phyloP scores from a whole-genome alignment of 2,888 invertebrate genomes.

The Apeira syringaria region DNA sequence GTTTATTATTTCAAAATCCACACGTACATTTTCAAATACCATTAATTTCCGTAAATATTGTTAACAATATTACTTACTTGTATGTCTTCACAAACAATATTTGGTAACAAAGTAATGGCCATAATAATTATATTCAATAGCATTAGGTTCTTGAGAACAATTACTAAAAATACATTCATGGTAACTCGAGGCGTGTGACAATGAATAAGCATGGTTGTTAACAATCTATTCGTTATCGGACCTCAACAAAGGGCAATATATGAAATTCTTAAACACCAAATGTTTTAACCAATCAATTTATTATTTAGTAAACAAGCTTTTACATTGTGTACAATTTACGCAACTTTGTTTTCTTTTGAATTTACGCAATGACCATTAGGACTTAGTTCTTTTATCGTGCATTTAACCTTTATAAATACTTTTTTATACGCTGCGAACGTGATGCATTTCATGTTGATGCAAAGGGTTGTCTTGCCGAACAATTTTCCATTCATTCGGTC shows the following conservation, averaged over 20 bases:
- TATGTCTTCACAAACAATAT: background rate
- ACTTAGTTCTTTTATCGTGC: constrained; percentile 57
- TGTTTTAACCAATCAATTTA: constrained; percentile 38
- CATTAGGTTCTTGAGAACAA: constrained; percentile 9
- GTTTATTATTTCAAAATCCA: no score
- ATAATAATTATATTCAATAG: constrained; percentile 2
- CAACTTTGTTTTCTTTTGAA: constrained; percentile 51
- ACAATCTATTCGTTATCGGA: constrained; percentile 31
- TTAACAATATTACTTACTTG: constrained; percentile 14
- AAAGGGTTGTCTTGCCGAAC: constrained; percentile 70
- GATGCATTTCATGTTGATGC: constrained; percentile 65
- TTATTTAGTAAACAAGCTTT: constrained; percentile 52
- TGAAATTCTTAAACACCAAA: constrained; percentile 38
- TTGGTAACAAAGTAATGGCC: constrained; percentile 8
- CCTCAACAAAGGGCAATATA: constrained; percentile 23
- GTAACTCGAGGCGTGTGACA: constrained; percentile 12
- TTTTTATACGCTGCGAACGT: constrained; percentile 63
- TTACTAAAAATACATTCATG: constrained; percentile 15
- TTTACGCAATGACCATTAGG: constrained; percentile 60
- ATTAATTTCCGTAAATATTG: no score
- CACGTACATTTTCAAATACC: no score
- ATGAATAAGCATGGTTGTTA: constrained; percentile 8
- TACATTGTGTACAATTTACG: constrained; percentile 39
- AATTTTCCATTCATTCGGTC: constrained; percentile 67
- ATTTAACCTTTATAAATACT: constrained; percentile 60